A percentile compares a stretch with the other conserved stretches of the same genome.
phyloP scores from a whole-genome alignment of 2,113 vertebrate species.

The Climacteris rufus region DNA sequence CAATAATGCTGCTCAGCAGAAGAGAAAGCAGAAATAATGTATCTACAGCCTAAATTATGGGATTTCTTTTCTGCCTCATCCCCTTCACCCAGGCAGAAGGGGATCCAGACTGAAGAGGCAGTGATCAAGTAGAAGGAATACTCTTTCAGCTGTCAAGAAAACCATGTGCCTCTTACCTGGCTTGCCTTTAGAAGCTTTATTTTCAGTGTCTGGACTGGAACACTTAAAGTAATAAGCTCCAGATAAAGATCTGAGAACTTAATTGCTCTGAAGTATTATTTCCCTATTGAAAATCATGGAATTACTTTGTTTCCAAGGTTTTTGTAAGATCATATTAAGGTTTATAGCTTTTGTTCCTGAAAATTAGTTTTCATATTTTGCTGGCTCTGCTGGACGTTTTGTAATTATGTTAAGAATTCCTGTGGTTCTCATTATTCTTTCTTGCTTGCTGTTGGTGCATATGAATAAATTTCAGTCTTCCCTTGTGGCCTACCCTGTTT shows the following conservation, averaged over 20 bases:
- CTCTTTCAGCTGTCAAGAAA: not conserved
- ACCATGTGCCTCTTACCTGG: not conserved
- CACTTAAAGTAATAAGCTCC: not conserved
- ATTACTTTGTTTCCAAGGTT: not conserved
- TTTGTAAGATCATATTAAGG: slow-evolving; percentile 1
- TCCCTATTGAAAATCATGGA: not conserved
- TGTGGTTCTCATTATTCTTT: slow-evolving; percentile 42
- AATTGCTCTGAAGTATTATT: slow-evolving; percentile 2
- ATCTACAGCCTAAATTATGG: not conserved
- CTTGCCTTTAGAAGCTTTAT: not conserved
- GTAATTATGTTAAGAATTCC: slow-evolving; percentile 49
- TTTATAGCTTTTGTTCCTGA: slow-evolving; percentile 41
- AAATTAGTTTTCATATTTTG: slow-evolving; percentile 47
- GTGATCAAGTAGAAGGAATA: not conserved
- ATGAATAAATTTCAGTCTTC: slow-evolving; percentile 35
- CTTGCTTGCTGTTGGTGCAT: not conserved
- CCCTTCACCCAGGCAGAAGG: not conserved
- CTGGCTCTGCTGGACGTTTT: slow-evolving; percentile 11
- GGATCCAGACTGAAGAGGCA: not conserved
- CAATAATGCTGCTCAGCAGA: not conserved
- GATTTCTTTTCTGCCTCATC: not conserved
- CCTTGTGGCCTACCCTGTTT: not conserved
- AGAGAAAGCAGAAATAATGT: not conserved
- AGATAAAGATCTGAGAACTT: slow-evolving; percentile 12
- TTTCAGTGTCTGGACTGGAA: not conserved